Evolutionary conservation across 2,797 vertebrate species (phyloP), one percentile per base, ranked within the genome.

Genomic region (Anabacerthia variegaticeps): DNA sequence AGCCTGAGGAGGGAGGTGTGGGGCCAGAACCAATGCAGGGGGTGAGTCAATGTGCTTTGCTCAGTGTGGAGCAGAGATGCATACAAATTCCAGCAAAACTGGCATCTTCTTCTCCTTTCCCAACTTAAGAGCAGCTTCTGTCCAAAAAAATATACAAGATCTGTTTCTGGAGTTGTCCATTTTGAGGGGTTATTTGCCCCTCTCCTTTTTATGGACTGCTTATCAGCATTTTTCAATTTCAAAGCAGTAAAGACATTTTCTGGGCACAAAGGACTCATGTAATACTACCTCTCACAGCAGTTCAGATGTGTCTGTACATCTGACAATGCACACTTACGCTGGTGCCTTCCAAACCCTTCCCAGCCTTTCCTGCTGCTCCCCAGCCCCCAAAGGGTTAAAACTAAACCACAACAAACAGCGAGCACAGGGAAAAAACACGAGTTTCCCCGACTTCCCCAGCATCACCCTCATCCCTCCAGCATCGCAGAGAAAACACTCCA

Each of bases 341-440:
- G 87, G 39, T 13, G 4, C 26, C 76, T 92, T 56, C 94, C 89
- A 80, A 93, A 82, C 21, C 92, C 79, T 88, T 69, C 14, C 5
- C 69, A 78, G 74, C 65, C n/a, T 91, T 71, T 34, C 43, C 73
- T 23, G 39, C 74, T 51, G 36, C 92, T 72, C 58, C 34, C 65
- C 0, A 3, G 39, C n/a, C 66, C 66, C 10, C 69, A 76, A 90
- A 91, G 95, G 92, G 92, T 95, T 96, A 95, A 95, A 95, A 93
- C 75, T 87, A 95, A 96, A 96, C 89, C 93, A 97, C 94, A 96
- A 95, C 95, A 88, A 93, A 92, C 77, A 72, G 26, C 41, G 48
- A 87, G 36, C 65, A 49, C 59, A 36, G 19, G 52, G 34, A 39
- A 78, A 75, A 54, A 66, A 34, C 56, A 72, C 6, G 82, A 97